Percentiles rank a stretch among this genome's conserved stretches.
phyloP scores from a whole-genome alignment of 2,113 vertebrate species.

The Eretmodus cyanostictus region DNA sequence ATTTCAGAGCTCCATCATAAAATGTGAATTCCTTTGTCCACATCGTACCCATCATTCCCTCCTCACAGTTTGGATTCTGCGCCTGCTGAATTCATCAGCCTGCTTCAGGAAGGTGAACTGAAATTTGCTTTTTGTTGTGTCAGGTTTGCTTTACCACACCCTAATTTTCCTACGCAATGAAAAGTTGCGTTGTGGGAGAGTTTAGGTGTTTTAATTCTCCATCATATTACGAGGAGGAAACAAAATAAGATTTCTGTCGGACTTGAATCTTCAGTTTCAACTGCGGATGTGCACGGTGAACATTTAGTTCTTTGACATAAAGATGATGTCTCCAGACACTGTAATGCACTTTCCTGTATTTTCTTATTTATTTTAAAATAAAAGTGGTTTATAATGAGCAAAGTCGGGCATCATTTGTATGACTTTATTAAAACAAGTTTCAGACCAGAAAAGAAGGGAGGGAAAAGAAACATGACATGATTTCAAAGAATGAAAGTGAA shows the following conservation, averaged over 20 bases:
- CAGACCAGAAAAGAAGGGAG: slow-evolving; percentile 2
- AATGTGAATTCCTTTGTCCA: neutral
- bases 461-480: neutral
- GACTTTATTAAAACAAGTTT: slow-evolving; percentile 57
- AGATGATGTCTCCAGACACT: slow-evolving; percentile 8
- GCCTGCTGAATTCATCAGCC: neutral
- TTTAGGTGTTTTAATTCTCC: neutral
- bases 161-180: neutral
- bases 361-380: slow-evolving; percentile 63
- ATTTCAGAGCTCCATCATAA: neutral
- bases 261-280: neutral
- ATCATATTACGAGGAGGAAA: neutral
- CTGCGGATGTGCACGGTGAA: neutral
- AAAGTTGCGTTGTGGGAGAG: neutral
- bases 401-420: neutral
- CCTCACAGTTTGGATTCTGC: neutral
- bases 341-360: slow-evolving; percentile 50
- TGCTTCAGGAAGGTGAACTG: neutral
- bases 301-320: neutral
- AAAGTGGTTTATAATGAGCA: slow-evolving; percentile 64
- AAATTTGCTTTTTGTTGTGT: neutral
- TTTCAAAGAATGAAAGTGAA: neutral
- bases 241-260: neutral
- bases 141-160: neutral
- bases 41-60: neutral